Conservation (phyloP, 2,888 invertebrate species). For the Metallyticus violacea region DNA sequence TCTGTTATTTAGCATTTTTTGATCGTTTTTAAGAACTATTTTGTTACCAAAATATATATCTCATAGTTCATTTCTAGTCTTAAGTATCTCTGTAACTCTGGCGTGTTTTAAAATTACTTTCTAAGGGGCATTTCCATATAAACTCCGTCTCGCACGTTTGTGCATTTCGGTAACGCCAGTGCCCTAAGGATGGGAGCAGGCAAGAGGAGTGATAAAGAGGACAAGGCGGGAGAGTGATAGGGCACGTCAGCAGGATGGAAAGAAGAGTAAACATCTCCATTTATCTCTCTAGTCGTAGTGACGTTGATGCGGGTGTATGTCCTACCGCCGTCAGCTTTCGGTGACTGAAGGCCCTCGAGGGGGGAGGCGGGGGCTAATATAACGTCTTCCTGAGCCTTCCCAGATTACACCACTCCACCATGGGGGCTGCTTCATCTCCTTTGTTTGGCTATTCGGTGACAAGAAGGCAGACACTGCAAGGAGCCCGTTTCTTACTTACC, state of each 20-base stretch:
- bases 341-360: neutral
- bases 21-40: no score
- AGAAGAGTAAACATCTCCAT: slow-evolving; percentile 19
- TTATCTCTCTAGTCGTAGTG: neutral
- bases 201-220: neutral
- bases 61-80: no score
- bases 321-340: neutral
- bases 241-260: slow-evolving; percentile 12
- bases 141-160: neutral
- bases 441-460: neutral
- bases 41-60: no score
- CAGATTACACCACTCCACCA: neutral
- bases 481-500: no score
- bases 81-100: no score
- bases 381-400: neutral
- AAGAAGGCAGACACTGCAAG: neutral
- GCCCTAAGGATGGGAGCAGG: neutral
- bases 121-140: neutral
- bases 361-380: neutral
- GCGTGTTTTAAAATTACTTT: no score
- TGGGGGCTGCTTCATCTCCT: neutral
- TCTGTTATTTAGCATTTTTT: no score
- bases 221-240: neutral
- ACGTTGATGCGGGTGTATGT: neutral
- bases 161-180: neutral